Base-by-base conservation (phyloP, 2,797 vertebrate genomes). In the Paedocypris micromegethes region DNA sequence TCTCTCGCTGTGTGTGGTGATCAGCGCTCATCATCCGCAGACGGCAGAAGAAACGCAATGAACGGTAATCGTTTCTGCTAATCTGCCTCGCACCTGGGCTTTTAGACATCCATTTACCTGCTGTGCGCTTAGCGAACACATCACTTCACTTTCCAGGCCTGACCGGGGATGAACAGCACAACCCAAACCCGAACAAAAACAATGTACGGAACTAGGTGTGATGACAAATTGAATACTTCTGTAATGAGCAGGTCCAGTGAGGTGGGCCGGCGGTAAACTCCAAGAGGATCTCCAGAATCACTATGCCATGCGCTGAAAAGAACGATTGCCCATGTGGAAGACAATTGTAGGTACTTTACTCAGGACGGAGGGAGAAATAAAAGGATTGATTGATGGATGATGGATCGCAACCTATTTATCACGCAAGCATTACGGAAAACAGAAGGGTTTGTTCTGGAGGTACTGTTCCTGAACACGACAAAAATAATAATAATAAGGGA, bases 21-120 rank as follows among this genome's bases (percentile, higher is more conserved):
- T 74, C 68, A 74, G 68, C 23, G 37, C 48, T 68, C 56, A 60
- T 68, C 66, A 68, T 9, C 2, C 51, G 45, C 40, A 66, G 56
- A 60, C 55, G 54, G 64, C 60, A 59, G 67, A 52, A 68, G 59
- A 75, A 75, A 58, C 3, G 3, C 43, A 51, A 68, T 53, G 58
- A 68, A 58, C 3, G 23, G 52, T 70, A 64, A 70, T 63, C 52
- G 47, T 56, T 70, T 47, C 52, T 3, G 3, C 52, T 64, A 57
- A 70, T 70, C 61, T 70, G 59, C 53, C 42, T 57, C 68, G 64
- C 60, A 70, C 60, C 45, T 64, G 37, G 47, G 68, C 53, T 70
- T 70, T 70, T 57, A 70, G 47, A 70, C 23, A 70, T 70, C 59
- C 53, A 63, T 70, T 70, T 64, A 64, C 60, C 68, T 70, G 68